These are phyloP conservation scores for Yponomeuta sedellus DNA, from an alignment of 2,888 invertebrate genomes.

Conservation along the genomic window DNA sequence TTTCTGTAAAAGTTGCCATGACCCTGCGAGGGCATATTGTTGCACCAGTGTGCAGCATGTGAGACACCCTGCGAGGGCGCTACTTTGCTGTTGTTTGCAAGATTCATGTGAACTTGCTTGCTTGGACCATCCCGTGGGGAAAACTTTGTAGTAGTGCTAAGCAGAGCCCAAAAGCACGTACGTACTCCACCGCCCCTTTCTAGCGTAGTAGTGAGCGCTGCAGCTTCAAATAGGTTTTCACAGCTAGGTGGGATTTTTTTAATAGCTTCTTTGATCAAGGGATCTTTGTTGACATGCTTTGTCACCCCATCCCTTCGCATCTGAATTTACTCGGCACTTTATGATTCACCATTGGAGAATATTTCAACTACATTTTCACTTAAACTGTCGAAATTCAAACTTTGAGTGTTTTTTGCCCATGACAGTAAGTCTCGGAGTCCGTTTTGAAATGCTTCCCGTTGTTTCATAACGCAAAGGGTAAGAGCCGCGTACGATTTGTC, in stretches of 20 bases:
- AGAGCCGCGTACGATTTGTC: background rate
- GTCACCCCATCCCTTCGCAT: background rate
- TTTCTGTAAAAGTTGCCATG: no score
- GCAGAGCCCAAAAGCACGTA: no score
- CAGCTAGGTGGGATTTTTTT: background rate
- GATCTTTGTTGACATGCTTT: background rate
- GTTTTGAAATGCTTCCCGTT: background rate
- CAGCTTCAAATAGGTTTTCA: background rate
- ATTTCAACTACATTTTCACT: background rate
- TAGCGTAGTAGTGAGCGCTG: background rate
- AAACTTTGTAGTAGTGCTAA: no score
- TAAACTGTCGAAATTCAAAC: background rate
- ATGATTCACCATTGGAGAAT: background rate
- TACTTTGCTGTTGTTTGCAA: no score
- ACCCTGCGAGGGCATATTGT: no score
- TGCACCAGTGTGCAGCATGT: no score
- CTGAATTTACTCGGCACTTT: background rate
- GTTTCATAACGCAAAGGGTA: background rate
- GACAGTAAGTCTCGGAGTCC: background rate
- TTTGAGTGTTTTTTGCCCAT: background rate
- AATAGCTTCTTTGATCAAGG: background rate
- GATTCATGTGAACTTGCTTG: no score
- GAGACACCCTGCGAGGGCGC: no score
- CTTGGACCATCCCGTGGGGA: no score
- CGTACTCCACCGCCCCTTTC: constrained; percentile 10